Percentiles rank a stretch among this genome's conserved stretches.
Evolutionary conservation across 2,888 invertebrate species (phyloP).

Genomic region (Epirrhoe tristata): DNA sequence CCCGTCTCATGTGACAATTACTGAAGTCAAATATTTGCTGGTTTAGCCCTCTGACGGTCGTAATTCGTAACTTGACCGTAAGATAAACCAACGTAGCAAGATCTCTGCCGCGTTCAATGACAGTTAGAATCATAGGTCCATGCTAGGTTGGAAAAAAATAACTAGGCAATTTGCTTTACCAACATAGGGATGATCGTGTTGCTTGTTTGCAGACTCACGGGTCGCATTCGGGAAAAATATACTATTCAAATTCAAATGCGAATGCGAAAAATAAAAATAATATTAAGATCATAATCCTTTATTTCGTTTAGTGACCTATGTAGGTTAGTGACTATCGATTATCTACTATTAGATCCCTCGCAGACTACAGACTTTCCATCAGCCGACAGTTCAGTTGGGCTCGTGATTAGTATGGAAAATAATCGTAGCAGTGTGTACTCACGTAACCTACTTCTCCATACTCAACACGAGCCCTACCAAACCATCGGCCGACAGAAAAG

Average conservation of each 20-base stretch:
- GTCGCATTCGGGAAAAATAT: constrained; percentile 69
- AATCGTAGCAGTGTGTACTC: no score
- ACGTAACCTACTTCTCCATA: no score
- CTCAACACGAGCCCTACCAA: no score
- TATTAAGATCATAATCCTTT: background rate
- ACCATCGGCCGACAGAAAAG: no score
- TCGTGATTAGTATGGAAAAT: no score
- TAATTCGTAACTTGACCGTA: constrained; percentile 75
- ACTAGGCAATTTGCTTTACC: constrained; percentile 69
- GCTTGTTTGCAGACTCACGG: constrained; percentile 80
- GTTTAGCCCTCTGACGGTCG: constrained; percentile 77
- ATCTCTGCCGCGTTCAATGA: constrained; percentile 23
- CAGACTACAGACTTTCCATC: no score
- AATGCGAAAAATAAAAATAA: background rate
- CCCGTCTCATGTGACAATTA: constrained; percentile 78
- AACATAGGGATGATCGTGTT: constrained; percentile 70
- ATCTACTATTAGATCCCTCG: no score
- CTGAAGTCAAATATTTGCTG: constrained; percentile 80
- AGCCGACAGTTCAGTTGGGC: no score
- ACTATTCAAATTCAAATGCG: constrained; percentile 36
- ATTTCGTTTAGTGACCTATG: no score
- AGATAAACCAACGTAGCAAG: constrained; percentile 38
- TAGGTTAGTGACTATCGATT: no score
- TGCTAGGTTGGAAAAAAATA: constrained; percentile 47
- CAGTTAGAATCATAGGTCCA: constrained; percentile 40